Evolutionary conservation across 2,888 invertebrate species (phyloP).

Genomic region (Sclerodermus sp.): DNA sequence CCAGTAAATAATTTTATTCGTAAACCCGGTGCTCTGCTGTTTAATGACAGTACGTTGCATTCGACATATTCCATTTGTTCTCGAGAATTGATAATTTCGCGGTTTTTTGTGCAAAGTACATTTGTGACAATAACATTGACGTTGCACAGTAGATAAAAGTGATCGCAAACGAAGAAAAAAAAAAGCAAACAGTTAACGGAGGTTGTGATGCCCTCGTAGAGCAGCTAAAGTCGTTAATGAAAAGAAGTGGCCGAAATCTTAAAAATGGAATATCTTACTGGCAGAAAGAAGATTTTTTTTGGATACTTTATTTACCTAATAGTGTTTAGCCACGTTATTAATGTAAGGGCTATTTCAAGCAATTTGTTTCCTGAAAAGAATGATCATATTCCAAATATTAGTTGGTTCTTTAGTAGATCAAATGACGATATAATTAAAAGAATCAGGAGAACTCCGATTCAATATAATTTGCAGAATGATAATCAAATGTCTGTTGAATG

Average conservation of each 20-base stretch:
- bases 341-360: constrained; percentile 23
- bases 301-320: constrained; percentile 24
- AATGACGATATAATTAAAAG: constrained; percentile 15
- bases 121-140: constrained; percentile 18
- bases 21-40: no score
- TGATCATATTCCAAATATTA: constrained; percentile 19
- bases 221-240: constrained; percentile 8
- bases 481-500: constrained; percentile 42
- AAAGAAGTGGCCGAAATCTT: neutral
- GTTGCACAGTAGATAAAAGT: constrained; percentile 8
- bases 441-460: constrained; percentile 21
- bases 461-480: constrained; percentile 13
- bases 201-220: constrained; percentile 13
- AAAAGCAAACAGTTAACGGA: neutral
- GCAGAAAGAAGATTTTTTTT: constrained; percentile 12
- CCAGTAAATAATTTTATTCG: no score
- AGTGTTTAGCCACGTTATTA: constrained; percentile 21
- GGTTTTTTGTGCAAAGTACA: constrained; percentile 21
- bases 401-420: constrained; percentile 30
- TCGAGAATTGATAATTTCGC: no score
- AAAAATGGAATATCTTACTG: constrained; percentile 24
- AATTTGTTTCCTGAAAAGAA: constrained; percentile 23
- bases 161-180: no score
- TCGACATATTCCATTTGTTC: no score
- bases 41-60: no score